phyloP scores from a whole-genome alignment of 2,113 vertebrate genomes.

The Pseudorhombus dupliciocellatus region DNA sequence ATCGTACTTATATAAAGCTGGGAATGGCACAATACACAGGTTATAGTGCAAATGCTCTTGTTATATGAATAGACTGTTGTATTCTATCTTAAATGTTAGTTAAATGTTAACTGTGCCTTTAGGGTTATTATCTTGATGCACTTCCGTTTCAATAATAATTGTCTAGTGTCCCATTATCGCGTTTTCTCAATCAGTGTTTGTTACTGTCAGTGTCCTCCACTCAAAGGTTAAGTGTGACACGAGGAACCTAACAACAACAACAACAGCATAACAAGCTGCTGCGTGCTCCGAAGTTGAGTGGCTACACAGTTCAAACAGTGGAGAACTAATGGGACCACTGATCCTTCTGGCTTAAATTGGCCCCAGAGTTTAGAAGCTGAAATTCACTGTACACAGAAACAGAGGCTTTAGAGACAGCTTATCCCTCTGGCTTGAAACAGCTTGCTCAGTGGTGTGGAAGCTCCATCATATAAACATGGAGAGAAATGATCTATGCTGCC shows the following conservation, averaged over 20 bases:
- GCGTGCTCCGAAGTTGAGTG: slow-evolving; percentile 21
- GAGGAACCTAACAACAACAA: neutral
- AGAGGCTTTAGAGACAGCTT: slow-evolving; percentile 40
- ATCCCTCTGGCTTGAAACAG: slow-evolving; percentile 45
- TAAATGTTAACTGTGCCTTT: neutral
- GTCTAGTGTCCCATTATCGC: slow-evolving; percentile 2
- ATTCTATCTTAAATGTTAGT: slow-evolving; percentile 7
- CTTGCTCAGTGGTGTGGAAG: slow-evolving; percentile 24
- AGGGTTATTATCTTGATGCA: neutral
- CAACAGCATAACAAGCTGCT: slow-evolving; percentile 23
- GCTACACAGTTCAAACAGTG: slow-evolving; percentile 47
- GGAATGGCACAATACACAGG: slow-evolving; percentile 6
- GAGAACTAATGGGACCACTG: slow-evolving; percentile 48
- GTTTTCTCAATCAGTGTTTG: neutral
- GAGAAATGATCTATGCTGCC: neutral
- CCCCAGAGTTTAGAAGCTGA: slow-evolving; percentile 42
- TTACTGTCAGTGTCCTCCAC: neutral
- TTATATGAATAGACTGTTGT: no score
- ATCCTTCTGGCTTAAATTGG: slow-evolving; percentile 55
- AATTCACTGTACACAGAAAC: slow-evolving; percentile 59
- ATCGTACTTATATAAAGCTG: slow-evolving; percentile 10
- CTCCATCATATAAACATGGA: slow-evolving; percentile 12
- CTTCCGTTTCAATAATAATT: slow-evolving; percentile 10
- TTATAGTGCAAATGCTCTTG: neutral
- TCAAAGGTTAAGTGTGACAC: slow-evolving; percentile 10